These are phyloP conservation scores for Phrynocephalus vlangalii DNA, from an alignment of 2,797 vertebrate species.

Conservation along the genomic window DNA sequence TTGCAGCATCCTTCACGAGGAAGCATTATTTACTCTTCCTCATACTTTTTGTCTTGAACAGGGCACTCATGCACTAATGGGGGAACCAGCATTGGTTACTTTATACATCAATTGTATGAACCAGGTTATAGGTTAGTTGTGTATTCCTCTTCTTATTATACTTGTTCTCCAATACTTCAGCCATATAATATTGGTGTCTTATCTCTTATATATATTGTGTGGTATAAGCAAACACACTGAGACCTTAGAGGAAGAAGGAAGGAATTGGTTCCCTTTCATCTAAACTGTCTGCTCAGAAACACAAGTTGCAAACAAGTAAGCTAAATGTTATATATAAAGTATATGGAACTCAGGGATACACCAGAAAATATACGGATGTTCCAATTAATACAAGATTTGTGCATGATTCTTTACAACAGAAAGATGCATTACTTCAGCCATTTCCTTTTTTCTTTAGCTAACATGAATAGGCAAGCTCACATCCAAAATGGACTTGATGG, in stretches of 20 bases:
- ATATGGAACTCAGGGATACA: background rate
- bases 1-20: too few relatives aligned
- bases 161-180: too few relatives aligned
- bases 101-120: background rate
- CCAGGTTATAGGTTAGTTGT: background rate
- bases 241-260: too few relatives aligned
- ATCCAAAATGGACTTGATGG: background rate
- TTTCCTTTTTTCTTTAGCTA: background rate
- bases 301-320: background rate
- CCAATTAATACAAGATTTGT: background rate
- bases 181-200: too few relatives aligned
- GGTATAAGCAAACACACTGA: too few relatives aligned
- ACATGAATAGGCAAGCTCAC: background rate
- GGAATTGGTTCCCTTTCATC: background rate
- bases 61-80: background rate
- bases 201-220: background rate
- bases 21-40: background rate
- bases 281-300: background rate
- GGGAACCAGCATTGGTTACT: background rate
- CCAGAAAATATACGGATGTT: background rate
- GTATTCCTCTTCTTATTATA: background rate
- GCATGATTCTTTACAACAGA: background rate
- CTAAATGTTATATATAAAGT: background rate
- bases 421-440: background rate
- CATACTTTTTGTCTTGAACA: background rate